phyloP scores from a whole-genome alignment of 2,797 vertebrate species.

The Neoniphon sammara region DNA sequence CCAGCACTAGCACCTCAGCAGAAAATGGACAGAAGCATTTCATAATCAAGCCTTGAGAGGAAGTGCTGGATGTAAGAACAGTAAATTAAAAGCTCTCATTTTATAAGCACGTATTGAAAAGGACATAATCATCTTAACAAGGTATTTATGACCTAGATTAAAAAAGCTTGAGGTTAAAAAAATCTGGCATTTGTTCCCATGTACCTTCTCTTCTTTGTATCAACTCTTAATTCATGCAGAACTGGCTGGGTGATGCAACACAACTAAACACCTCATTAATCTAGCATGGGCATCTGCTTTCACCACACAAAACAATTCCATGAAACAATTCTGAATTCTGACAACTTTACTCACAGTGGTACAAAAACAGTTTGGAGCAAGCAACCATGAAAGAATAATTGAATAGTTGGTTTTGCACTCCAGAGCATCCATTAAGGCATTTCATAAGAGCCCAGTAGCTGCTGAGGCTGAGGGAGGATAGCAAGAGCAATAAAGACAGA shows the following conservation, averaged over 20 bases:
- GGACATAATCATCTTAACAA: not conserved
- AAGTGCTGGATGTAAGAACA: not conserved
- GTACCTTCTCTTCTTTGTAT: too few relatives aligned
- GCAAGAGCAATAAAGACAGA: not conserved
- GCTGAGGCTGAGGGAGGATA: not conserved
- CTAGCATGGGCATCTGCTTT: too few relatives aligned
- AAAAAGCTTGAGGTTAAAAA: too few relatives aligned
- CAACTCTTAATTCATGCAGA: too few relatives aligned
- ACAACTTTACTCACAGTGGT: not conserved
- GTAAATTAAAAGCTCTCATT: not conserved
- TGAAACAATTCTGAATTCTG: not conserved
- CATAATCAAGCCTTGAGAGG: conserved; percentile 24
- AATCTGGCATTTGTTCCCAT: too few relatives aligned
- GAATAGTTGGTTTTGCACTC: not conserved
- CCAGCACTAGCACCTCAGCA: too few relatives aligned
- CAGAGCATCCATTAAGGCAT: not conserved
- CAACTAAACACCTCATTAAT: too few relatives aligned
- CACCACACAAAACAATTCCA: too few relatives aligned
- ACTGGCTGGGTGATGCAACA: too few relatives aligned
- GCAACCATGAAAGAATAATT: not conserved
- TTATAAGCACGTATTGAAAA: not conserved
- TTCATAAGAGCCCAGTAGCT: not conserved
- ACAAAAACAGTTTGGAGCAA: not conserved
- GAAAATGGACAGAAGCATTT: conserved; percentile 16
- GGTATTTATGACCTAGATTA: too few relatives aligned